Base-by-base conservation (phyloP, 2,888 invertebrate species). In the Ophion slaviceki region DNA sequence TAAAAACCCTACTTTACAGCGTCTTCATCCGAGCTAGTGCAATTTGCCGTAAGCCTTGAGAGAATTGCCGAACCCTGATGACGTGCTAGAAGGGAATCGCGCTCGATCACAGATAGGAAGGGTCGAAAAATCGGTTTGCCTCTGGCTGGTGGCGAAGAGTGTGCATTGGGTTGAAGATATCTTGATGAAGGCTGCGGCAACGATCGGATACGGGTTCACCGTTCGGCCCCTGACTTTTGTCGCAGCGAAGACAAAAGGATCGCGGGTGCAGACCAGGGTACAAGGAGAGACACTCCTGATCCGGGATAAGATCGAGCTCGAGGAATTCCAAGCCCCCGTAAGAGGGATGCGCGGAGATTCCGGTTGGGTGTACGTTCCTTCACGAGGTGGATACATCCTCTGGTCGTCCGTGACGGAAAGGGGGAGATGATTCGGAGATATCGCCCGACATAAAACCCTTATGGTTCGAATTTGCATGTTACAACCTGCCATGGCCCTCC, bases 401-500 rank as follows among this genome's bases (percentile, higher is more conserved):
- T 71, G 76, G 80, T 82, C 87, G 77, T 80, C 57, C 82, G 80
- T 87, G 88, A 78, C 88, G 85, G 86, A 87, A 90, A 88, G 90
- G 90, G 90, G 90, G 89, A 91, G 91, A 92, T 92, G 92, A 92
- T 93, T 92, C 93, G 88, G 90, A 92, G 93, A 93, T 93, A 93
- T 93, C 92, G 91, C 90, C 88, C 90, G 92, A 93, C 93, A 93
- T 93, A 93, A 93, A 93, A 93, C 92, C 93, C 92, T 92, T 92
- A 92, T 93, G 93, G 93, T 93, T 93, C 91, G 92, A 93, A 93
- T 93, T 93, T 93, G 93, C 93, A 93, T 93, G 92, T 93, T 93
- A 93, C 93, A 92, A 92, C 92, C 90, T 90, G 87, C 88, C 87
- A 84, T 79, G 82, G 80, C 87, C 86, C 62, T 74, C 81, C 87